phyloP scores from a whole-genome alignment of 2,797 vertebrate species.

The Channa striata region DNA sequence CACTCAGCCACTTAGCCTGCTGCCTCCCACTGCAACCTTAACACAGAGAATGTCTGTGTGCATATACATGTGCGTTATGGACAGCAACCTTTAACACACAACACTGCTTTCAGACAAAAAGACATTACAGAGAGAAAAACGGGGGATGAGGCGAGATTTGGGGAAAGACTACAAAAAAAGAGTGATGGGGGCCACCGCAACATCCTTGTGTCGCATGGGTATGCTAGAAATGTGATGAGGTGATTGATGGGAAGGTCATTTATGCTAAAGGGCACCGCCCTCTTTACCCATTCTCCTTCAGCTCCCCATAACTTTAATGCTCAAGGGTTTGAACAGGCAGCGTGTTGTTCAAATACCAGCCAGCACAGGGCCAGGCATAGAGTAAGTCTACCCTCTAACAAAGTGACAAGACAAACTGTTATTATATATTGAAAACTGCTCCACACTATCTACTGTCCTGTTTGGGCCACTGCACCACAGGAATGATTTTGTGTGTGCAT shows the following conservation, averaged over 20 bases:
- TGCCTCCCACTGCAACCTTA: constrained; percentile 77
- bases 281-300: constrained; percentile 3
- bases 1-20: constrained; percentile 67
- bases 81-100: constrained; percentile 66
- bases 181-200: constrained; percentile 51
- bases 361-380: constrained; percentile 27
- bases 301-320: constrained; percentile 28
- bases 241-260: constrained; percentile 68
- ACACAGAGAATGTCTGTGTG: constrained; percentile 69
- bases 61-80: constrained; percentile 58
- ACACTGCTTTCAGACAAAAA: constrained; percentile 49
- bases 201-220: constrained; percentile 60
- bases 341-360: constrained; percentile 29
- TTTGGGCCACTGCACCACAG: constrained; percentile 69
- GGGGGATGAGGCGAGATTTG: constrained; percentile 25
- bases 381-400: constrained; percentile 12
- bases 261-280: constrained; percentile 42
- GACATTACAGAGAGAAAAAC: constrained; percentile 29
- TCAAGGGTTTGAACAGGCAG: constrained; percentile 1
- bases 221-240: constrained; percentile 68
- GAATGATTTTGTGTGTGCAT: constrained; percentile 70
- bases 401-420: constrained; percentile 20
- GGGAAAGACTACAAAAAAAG: constrained; percentile 1
- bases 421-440: constrained; percentile 28
- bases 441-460: constrained; percentile 33